Percentiles rank a stretch among this genome's conserved stretches.
These are phyloP conservation scores for Phocoena phocoena DNA, from an alignment of 2,113 vertebrate species.

Conservation along the genomic window DNA sequence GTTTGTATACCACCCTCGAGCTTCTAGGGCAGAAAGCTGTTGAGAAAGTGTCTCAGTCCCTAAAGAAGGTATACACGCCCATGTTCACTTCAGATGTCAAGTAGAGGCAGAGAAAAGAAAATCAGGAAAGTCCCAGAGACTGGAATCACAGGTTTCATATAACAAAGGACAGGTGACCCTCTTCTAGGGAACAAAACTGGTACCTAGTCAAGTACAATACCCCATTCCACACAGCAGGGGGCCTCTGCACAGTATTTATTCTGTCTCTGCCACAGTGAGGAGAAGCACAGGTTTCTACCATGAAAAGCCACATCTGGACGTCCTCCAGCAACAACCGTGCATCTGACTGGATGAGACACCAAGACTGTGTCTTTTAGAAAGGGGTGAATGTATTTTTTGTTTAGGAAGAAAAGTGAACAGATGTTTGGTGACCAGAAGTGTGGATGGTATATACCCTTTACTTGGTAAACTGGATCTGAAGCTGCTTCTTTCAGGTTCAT, in stretches of 20 bases:
- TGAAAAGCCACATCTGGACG: not conserved
- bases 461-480: not conserved
- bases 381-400: not conserved
- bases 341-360: not conserved
- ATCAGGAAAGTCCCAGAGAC: not conserved
- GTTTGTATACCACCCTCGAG: not conserved
- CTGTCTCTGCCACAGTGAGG: not conserved
- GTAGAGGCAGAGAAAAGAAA: not conserved
- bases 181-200: not conserved
- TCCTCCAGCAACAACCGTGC: not conserved
- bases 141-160: not conserved
- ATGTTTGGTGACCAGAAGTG: not conserved
- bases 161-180: not conserved
- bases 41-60: not conserved
- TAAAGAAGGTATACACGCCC: not conserved
- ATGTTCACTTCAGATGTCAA: not conserved
- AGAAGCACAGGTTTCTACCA: not conserved
- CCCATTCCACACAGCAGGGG: not conserved
- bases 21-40: not conserved
- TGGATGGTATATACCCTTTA: not conserved
- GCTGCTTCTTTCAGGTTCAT: too few relatives aligned
- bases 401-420: not conserved
- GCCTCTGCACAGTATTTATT: too few relatives aligned
- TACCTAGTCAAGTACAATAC: not conserved
- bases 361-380: not conserved